These are phyloP conservation scores for Scolopax rusticola DNA, from an alignment of 2,797 vertebrate genomes.

Conservation along the genomic window DNA sequence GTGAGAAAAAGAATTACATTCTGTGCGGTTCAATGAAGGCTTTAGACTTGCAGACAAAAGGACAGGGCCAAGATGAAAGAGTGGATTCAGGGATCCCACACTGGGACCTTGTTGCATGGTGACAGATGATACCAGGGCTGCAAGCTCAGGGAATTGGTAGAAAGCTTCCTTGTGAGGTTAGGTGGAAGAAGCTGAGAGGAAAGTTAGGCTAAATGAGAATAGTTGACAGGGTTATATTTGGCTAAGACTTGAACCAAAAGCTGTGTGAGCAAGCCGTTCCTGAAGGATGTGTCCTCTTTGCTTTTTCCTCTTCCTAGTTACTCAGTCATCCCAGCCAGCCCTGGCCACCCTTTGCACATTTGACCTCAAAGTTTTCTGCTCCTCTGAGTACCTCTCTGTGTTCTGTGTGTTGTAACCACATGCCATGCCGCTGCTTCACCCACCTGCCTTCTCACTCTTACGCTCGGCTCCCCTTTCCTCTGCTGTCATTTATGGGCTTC, in stretches of 20 bases:
- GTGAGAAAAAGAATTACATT: fast-evolving
- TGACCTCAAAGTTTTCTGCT: background rate
- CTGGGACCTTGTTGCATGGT: background rate
- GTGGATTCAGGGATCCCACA: background rate
- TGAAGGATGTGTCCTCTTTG: background rate
- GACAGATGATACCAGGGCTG: background rate
- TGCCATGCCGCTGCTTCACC: slow-evolving; percentile 53
- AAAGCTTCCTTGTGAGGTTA: background rate
- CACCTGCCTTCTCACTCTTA: slow-evolving; percentile 33
- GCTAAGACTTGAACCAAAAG: background rate
- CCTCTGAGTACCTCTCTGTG: background rate
- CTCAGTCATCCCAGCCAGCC: background rate
- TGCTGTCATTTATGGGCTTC: slow-evolving; percentile 85
- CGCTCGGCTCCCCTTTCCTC: slow-evolving; percentile 74
- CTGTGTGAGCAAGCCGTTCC: background rate
- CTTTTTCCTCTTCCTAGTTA: background rate
- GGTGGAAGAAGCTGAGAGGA: background rate
- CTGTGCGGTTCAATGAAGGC: background rate
- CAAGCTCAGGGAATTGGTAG: background rate
- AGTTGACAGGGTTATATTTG: background rate
- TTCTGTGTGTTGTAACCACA: slow-evolving; percentile 14
- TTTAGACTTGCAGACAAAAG: background rate
- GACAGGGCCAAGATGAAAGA: background rate
- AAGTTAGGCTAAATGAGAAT: background rate
- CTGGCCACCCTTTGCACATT: background rate